Evolutionary conservation across 2,888 invertebrate species (phyloP).

Genomic region (Phaedon cochleariae): DNA sequence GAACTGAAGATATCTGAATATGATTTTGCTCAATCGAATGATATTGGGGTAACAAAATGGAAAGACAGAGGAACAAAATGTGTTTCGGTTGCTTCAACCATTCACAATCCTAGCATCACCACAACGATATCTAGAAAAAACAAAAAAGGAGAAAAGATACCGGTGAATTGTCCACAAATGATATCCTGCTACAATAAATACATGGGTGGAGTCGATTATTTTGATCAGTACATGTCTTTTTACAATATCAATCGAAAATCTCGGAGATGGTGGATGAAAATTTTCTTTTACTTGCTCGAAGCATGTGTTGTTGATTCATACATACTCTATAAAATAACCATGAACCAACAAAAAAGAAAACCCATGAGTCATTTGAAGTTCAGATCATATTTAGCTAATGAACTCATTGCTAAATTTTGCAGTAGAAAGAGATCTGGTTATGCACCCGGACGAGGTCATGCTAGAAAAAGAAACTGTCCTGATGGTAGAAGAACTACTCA

Average conservation of each 20-base stretch:
- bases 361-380: not conserved
- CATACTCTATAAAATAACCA: constrained; percentile 7
- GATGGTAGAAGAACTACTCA: not conserved
- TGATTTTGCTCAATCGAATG: constrained; percentile 28
- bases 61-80: constrained; percentile 25
- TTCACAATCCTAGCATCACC: constrained; percentile 20
- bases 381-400: not conserved
- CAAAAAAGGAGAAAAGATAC: constrained; percentile 22
- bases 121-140: constrained; percentile 16
- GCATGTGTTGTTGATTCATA: constrained; percentile 13
- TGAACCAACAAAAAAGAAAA: constrained; percentile 1
- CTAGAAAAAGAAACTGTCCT: not conserved
- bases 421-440: not conserved
- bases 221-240: constrained; percentile 10
- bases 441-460: not conserved
- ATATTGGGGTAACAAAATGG: constrained; percentile 22
- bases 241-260: constrained; percentile 12
- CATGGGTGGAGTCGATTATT: constrained; percentile 6
- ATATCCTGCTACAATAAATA: constrained; percentile 24
- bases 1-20: constrained; percentile 15
- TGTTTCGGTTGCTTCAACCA: constrained; percentile 25
- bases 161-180: constrained; percentile 18
- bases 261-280: constrained; percentile 16
- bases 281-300: constrained; percentile 14
- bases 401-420: not conserved